phyloP scores from a whole-genome alignment of 2,113 vertebrate genomes.

The Caracal caracal region DNA sequence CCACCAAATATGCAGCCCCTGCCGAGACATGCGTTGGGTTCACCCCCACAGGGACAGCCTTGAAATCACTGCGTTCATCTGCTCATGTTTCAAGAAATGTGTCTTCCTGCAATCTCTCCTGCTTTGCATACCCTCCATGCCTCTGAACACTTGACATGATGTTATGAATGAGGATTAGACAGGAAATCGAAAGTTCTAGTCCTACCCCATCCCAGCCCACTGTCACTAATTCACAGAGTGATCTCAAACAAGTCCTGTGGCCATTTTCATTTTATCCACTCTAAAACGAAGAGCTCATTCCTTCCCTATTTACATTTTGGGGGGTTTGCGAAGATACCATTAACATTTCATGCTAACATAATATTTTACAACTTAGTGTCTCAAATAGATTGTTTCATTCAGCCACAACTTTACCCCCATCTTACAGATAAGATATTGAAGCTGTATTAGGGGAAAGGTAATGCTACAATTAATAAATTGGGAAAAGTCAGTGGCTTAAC shows the following conservation, averaged over 20 bases:
- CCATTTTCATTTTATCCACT: not conserved
- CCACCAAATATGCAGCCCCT: not conserved
- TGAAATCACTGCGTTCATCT: not conserved
- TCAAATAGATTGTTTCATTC: constrained; percentile 1
- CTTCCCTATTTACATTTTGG: not conserved
- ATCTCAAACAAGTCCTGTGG: not conserved
- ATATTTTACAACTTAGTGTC: not conserved
- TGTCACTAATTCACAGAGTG: not conserved
- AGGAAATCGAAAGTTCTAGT: not conserved
- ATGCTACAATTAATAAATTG: not conserved
- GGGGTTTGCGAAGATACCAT: not conserved
- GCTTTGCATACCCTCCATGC: not conserved
- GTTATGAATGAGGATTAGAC: not conserved
- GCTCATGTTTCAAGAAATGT: not conserved
- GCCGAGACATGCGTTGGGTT: not conserved
- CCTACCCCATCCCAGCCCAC: not conserved
- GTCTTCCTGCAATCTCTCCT: not conserved
- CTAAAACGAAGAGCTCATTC: not conserved
- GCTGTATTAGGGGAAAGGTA: not conserved
- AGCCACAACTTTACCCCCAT: not conserved
- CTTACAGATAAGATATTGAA: constrained; percentile 9
- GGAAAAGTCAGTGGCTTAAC: not conserved
- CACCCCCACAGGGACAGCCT: not conserved
- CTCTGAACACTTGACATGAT: not conserved
- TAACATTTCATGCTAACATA: not conserved